Evolutionary conservation across 2,888 invertebrate species (phyloP), one percentile per base, ranked within the genome.

Genomic region (Ariolimax columbianus): DNA sequence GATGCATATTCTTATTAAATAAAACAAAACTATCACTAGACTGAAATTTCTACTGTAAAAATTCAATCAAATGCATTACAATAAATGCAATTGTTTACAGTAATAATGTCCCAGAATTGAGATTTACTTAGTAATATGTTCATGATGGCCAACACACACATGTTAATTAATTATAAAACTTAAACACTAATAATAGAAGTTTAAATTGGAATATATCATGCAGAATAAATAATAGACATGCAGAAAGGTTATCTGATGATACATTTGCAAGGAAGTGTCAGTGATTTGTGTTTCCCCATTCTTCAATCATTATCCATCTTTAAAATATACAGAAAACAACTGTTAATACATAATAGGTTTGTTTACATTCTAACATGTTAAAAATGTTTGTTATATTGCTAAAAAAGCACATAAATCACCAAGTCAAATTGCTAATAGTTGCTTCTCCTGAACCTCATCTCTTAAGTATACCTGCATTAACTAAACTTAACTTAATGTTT

Each of bases 151-250:
- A 66, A 66, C 9, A 63, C 4, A 1, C n/a, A 51, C 23, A 47
- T 75, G 75, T 33, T 73, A 75, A 75, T 19, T 51, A n/a, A n/a
- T 75, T 36, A 23, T 36, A 33, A 47, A 51, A 33, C 9, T 9
- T 9, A 75, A 30, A 51, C 33, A 1, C n/a, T n/a, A n/a, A 19
- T 51, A 51, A 26, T 51, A 23, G 30, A 33, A 43, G 75, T 36
- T 51, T 33, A 75, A 2, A 51, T 19, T 51, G 14, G 19, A 75
- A 51, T 36, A 51, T 33, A 51, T 51, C 75, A 51, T 51, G 75
- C 75, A 75, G 43, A 47, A 51, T 51, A 4, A 75, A 75, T 0
- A 33, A 23, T 43, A 75, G 51, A 51, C 75, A 75, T 75, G 75
- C 75, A 47, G 51, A 75, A 30, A 66, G 14, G 14, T 30, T 1